phyloP scores from a whole-genome alignment of 2,888 invertebrate genomes.

The Unio pictorum region DNA sequence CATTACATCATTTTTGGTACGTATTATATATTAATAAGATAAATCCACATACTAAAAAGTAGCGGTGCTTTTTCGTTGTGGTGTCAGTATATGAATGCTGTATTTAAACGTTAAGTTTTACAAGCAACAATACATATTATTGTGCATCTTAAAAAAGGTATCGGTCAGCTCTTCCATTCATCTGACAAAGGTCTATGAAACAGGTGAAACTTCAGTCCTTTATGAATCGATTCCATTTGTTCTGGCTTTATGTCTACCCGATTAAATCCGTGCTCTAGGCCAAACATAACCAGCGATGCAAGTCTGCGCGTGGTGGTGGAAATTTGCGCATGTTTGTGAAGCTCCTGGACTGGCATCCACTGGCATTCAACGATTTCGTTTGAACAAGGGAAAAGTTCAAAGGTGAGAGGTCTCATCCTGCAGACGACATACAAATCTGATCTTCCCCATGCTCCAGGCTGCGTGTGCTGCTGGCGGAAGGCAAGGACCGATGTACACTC shows the following conservation, averaged over 20 bases:
- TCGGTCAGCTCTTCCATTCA: neutral
- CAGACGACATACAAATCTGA: constrained; percentile 68
- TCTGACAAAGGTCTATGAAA: constrained; percentile 40
- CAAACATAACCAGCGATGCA: constrained; percentile 44
- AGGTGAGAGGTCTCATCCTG: constrained; percentile 59
- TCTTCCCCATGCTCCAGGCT: constrained; percentile 67
- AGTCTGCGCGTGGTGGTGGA: constrained; percentile 55
- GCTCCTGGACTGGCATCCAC: constrained; percentile 62
- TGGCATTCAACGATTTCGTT: constrained; percentile 60
- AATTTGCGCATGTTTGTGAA: constrained; percentile 35
- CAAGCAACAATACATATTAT: too few species aligned
- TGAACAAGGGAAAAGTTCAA: constrained; percentile 57
- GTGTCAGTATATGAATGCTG: too few species aligned
- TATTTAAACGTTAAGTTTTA: too few species aligned
- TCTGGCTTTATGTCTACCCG: constrained; percentile 51
- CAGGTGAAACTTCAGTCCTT: constrained; percentile 52
- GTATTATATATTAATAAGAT: too few species aligned
- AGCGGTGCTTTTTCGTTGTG: too few species aligned
- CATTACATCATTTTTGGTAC: too few species aligned
- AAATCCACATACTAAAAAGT: too few species aligned
- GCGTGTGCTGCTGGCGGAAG: constrained; percentile 65
- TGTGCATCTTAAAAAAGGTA: too few species aligned
- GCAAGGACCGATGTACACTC: constrained; percentile 65
- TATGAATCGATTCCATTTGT: constrained; percentile 59
- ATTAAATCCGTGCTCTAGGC: constrained; percentile 58